Conservation (phyloP, 2,113 vertebrate species). For the Castor canadensis region DNA sequence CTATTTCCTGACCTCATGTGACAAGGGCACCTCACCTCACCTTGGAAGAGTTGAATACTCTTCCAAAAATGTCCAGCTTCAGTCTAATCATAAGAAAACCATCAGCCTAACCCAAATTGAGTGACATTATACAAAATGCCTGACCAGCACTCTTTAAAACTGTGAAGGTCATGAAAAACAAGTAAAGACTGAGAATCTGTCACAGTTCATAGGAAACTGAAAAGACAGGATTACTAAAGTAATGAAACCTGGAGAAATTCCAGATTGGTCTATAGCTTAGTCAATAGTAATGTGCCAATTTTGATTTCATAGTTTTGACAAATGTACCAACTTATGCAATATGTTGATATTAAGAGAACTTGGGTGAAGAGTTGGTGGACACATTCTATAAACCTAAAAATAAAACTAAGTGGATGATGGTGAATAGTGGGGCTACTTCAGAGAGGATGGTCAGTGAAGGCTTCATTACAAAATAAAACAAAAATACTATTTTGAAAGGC, state of each 20-base stretch:
- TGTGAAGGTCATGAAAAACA: not conserved
- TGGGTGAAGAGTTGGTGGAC: not conserved
- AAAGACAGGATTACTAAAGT: not conserved
- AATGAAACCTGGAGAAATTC: not conserved
- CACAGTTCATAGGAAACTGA: not conserved
- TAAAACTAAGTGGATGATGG: slow-evolving; percentile 8
- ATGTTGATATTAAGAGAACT: not conserved
- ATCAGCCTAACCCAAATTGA: not conserved
- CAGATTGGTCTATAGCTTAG: not conserved
- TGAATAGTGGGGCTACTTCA: not conserved
- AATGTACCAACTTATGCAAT: not conserved
- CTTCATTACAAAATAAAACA: slow-evolving; percentile 13
- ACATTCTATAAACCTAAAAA: not conserved
- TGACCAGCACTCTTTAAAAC: not conserved
- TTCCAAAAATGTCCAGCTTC: not conserved
- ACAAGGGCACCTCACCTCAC: not conserved
- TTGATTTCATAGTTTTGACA: not conserved
- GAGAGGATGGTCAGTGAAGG: not conserved
- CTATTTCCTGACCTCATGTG: not conserved
- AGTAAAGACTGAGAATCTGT: not conserved
- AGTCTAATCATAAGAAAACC: not conserved
- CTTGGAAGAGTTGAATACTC: not conserved
- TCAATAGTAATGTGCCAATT: not conserved
- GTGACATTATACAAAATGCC: not conserved
- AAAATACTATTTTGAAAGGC: not conserved